Base-by-base conservation (phyloP, 92 coral and sea anemone species). In the Epizoanthus illoricatus region DNA sequence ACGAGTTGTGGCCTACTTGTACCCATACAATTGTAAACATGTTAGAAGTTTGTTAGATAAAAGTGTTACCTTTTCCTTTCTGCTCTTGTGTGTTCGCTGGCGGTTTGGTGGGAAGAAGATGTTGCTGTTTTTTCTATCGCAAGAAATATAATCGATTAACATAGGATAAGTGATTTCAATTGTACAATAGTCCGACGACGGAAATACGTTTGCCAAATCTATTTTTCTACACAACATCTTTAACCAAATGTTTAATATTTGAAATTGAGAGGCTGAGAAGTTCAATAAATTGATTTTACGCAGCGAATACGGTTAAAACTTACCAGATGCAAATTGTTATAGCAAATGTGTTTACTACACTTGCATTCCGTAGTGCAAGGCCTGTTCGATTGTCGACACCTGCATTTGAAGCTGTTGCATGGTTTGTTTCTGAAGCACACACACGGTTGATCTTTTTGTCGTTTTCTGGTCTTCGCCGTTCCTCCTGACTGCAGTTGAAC, bases 391-490 rank as follows among this genome's bases (percentile, higher is more conserved):
- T 80, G 84, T 39, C 42, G 57, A 41, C 84, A 80, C 40, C 84
- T 17, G 61, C 74, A 80, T 69, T 80, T 80, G 74, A 65, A 80
- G 74, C 84, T 80, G 84, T 80, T 80, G 74, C 84, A 80, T 6
- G 84, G 84, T 61, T 64, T 80, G 62, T 52, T 80, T 61, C 42
- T 80, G 84, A 64, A 74, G 55, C 84, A 80, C 20, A 33, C 42
- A 60, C 75, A 65, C 55, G 69, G 84, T 5, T 69, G 74, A 33
- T 69, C 74, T 28, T 28, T 28, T 28, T 28, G 33, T 15, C 59
- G 24, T 23, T 33, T 65, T 36, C 69, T 36, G 12, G 18, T 39
- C 10, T 39, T 8, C 10, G 40, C 49, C 19, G 24, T 80, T 18
- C 69, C 65, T 5, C 84, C 84, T 5, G 84, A 64, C 45, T 80